Percentiles rank a stretch among this genome's conserved stretches.
Evolutionary conservation across 2,113 vertebrate genomes (phyloP).

Genomic region (Syngnathoides biaculeatus): DNA sequence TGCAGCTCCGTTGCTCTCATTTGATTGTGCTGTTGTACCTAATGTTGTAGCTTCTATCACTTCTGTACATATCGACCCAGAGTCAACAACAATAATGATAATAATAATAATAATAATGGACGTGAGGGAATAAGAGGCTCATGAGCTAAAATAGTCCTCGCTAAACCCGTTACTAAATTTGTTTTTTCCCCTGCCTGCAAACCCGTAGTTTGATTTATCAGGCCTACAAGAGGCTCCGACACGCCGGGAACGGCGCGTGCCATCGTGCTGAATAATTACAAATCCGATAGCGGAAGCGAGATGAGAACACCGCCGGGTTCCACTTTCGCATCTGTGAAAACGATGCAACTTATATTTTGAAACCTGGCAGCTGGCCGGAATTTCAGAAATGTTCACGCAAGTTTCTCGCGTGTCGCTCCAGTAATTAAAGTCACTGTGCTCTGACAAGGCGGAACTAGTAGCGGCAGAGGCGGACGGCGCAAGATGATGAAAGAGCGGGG

Average conservation of each 20-base stretch:
- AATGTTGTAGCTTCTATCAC: no score
- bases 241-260: background rate
- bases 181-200: background rate
- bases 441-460: background rate
- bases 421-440: background rate
- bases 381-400: background rate
- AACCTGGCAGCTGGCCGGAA: background rate
- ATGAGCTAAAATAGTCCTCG: background rate
- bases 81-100: no score
- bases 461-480: conserved; percentile 3
- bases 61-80: background rate
- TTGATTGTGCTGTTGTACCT: no score
- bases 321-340: background rate
- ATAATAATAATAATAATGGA: no score
- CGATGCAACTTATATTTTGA: background rate
- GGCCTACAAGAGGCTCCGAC: background rate
- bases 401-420: background rate
- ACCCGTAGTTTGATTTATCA: background rate
- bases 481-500: conserved; percentile 53
- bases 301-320: background rate
- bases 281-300: background rate
- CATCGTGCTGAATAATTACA: background rate
- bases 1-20: no score
- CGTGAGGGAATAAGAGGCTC: background rate
- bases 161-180: background rate